Base-by-base conservation (phyloP, 92 coral and sea anemone species). In the Paramuricea clavata region DNA sequence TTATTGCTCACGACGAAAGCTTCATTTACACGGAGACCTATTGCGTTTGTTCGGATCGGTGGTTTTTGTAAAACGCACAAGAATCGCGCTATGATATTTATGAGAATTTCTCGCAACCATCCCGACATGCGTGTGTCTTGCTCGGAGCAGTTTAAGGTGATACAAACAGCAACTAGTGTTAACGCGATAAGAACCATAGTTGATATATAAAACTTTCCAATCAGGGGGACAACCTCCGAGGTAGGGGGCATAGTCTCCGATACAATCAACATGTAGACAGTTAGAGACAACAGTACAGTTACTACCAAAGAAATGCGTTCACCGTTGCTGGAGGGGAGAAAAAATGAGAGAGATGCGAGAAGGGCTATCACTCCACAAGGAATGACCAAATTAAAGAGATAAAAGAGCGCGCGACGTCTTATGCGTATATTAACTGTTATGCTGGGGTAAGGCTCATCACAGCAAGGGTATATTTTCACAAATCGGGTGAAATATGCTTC, bases 231-330 rank as follows among this genome's bases (percentile, higher is more conserved):
- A 67, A 90, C 98, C 69, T 96, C 98, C 16, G 99, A 96, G 0
- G 99, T 93, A 19, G 91, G 83, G 0, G 99, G 98, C 21, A 94
- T 92, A 32, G 94, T 92, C 72, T 96, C 99, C 26, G 99, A 94
- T 47, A 94, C 93, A 42, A 96, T 89, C 79, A 96, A 33, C 98
- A 96, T 96, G 90, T 93, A 96, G 25, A 96, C 92, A 2, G 99
- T 93, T 62, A 96, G 71, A 25, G 98, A 97, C 15, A 96, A 90
- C 17, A 96, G 92, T 22, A 96, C 92, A 5, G 99, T 93, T 34
- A 96, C 95, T 12, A 93, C 98, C 6, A 96, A 87, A 11, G 98
- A 95, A 19, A 96, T 90, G 34, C 99, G 90, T 86, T 96, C 99
- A 25, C 99, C 99, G 8, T 97, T 94, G 33, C 86, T 94, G 1